These are phyloP conservation scores for Myopa testacea DNA, from an alignment of 2,888 invertebrate genomes.

Conservation along the genomic window DNA sequence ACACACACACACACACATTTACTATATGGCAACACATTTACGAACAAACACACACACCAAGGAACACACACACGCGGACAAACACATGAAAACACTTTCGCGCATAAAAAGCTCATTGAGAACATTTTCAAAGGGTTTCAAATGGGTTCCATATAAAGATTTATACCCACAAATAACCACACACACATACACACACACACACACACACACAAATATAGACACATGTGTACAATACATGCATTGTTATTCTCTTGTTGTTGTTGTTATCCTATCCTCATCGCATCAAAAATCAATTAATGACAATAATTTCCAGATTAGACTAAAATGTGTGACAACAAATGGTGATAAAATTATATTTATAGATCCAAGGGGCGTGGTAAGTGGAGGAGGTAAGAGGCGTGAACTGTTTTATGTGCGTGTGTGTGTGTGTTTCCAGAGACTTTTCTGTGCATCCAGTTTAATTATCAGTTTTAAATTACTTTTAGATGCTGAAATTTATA, in stretches of 20 bases:
- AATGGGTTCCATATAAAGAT: not conserved
- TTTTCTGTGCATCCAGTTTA: not conserved
- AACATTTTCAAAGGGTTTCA: slow-evolving; percentile 7
- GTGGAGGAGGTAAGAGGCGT: not conserved
- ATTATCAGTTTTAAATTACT: slow-evolving; percentile 36
- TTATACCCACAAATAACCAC: not conserved
- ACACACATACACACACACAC: too few species aligned
- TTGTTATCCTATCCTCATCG: slow-evolving; percentile 8
- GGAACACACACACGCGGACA: not conserved
- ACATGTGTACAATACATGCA: not conserved
- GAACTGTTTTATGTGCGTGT: not conserved
- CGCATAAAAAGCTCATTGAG: not conserved
- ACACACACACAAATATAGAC: too few species aligned
- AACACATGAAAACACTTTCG: not conserved
- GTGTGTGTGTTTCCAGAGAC: not conserved
- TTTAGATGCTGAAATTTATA: slow-evolving; percentile 15
- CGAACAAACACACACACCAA: not conserved
- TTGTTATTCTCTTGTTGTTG: slow-evolving; percentile 16
- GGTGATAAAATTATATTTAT: slow-evolving; percentile 5
- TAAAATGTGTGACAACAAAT: slow-evolving; percentile 25
- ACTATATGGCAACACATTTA: not conserved
- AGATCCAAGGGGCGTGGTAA: not conserved
- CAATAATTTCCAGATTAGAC: slow-evolving; percentile 63
- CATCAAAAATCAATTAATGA: slow-evolving; percentile 64
- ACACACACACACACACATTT: not conserved